Base-by-base conservation (phyloP, 1,140 invertebrate genomes). In the Bombus affinis region DNA sequence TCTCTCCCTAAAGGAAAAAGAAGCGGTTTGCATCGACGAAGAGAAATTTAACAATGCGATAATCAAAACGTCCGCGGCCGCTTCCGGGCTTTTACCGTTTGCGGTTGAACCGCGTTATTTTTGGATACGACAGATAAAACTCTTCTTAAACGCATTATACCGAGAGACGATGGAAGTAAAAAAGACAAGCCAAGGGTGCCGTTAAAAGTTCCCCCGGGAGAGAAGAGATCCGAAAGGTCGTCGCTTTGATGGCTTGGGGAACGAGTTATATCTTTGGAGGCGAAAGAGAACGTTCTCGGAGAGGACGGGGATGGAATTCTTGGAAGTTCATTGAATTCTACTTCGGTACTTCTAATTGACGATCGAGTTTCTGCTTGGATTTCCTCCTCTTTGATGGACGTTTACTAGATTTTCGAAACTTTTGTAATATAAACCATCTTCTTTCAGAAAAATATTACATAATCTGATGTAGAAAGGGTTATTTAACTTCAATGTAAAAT, bases 1-100 rank as follows among this genome's bases (percentile, higher is more conserved):
- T 53, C 47, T 53, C 5, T 53, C 47, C 22, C 47, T 53, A 53
- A 28, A 9, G 59, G 65, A 10, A 35, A 9, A 35, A 8, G 32
- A 35, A 66, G 35, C 37, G 74, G 59, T 22, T 28, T 66, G 65
- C 65, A 32, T 18, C 44, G 44, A 32, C 59, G 15, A 70, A 35
- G 22, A 32, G 32, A 53, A 76, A 70, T 68, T 47, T 53, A 28
- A 73, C 76, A 81, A 88, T 89, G 89, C 35, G 65, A 86, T 86
- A 80, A 89, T 80, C 72, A 62, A 78, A 65, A 81, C 71, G 78
- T 75, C 59, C 65, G 79, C n/a, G 13, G 25, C 37, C 25, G 44
- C 66, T 88, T 88, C 87, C 77, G 85, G 73, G 84, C 89, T 90
- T 83, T 89, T 86, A 87, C 62, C 71, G 15, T 39, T 1, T 32